phyloP scores from a whole-genome alignment of 2,113 vertebrate genomes.

The Steatornis caripensis region DNA sequence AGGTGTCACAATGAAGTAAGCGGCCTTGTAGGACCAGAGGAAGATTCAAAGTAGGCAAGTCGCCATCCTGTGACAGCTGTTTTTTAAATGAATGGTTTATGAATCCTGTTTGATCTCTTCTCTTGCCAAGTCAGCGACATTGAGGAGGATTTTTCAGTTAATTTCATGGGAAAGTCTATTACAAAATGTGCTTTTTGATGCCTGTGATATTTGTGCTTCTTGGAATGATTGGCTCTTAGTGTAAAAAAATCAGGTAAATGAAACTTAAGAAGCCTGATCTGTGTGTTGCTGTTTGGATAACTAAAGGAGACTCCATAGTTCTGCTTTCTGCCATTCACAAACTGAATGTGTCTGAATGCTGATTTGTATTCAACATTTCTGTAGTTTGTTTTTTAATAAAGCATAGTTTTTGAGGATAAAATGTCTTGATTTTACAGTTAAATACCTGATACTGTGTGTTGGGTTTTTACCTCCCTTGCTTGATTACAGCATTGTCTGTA shows the following conservation, averaged over 20 bases:
- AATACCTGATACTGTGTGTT: not conserved
- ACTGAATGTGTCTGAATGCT: not conserved
- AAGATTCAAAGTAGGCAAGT: not conserved
- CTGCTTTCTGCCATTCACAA: not conserved
- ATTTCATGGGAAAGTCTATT: not conserved
- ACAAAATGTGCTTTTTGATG: not conserved
- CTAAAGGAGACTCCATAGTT: not conserved
- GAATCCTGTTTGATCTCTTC: not conserved
- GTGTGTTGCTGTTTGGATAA: not conserved
- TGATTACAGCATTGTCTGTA: not conserved
- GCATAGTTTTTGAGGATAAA: not conserved
- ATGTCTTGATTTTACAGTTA: not conserved
- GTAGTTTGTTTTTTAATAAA: not conserved
- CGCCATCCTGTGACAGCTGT: not conserved
- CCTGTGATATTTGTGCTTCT: not conserved
- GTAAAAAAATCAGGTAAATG: not conserved
- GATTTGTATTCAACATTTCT: not conserved
- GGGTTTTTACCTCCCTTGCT: not conserved
- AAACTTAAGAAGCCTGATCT: not conserved
- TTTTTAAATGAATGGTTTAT: not conserved
- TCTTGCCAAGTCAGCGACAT: not conserved
- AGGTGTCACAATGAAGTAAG: not conserved
- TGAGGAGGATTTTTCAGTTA: not conserved
- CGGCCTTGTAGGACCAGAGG: not conserved
- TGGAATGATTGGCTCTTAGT: not conserved